Conservation (phyloP, 2,797 vertebrate species). For the Amblyraja radiata region DNA sequence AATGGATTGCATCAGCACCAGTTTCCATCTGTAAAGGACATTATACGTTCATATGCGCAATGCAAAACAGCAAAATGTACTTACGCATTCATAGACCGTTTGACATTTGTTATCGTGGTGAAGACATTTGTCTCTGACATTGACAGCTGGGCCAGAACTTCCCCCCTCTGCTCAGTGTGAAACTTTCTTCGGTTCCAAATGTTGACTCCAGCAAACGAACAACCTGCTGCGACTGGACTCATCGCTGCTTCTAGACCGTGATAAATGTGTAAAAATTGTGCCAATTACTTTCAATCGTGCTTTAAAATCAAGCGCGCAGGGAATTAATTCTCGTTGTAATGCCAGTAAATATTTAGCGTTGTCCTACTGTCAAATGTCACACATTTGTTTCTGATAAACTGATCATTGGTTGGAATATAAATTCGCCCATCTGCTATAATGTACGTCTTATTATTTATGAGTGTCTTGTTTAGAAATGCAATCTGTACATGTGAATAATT, state of each 20-base stretch:
- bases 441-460: constrained; percentile 90
- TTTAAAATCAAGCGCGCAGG: background rate
- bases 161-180: background rate
- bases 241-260: constrained; percentile 42
- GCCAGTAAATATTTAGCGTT: constrained; percentile 27
- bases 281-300: constrained; percentile 44
- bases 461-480: constrained; percentile 83
- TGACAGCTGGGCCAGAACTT: background rate
- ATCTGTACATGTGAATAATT: constrained; percentile 85
- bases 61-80: background rate
- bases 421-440: constrained; percentile 72
- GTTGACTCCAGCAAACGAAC: background rate
- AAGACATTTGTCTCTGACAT: background rate
- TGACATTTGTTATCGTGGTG: background rate
- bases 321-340: background rate
- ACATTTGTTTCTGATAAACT: constrained; percentile 66
- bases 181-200: background rate
- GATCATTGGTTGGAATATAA: constrained; percentile 58
- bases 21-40: background rate
- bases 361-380: constrained; percentile 52
- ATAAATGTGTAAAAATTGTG: constrained; percentile 53
- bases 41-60: background rate
- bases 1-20: background rate
- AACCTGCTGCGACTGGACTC: background rate
- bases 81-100: background rate